phyloP scores from a whole-genome alignment of 2,113 vertebrate genomes.

The Daphoenositta chrysoptera region DNA sequence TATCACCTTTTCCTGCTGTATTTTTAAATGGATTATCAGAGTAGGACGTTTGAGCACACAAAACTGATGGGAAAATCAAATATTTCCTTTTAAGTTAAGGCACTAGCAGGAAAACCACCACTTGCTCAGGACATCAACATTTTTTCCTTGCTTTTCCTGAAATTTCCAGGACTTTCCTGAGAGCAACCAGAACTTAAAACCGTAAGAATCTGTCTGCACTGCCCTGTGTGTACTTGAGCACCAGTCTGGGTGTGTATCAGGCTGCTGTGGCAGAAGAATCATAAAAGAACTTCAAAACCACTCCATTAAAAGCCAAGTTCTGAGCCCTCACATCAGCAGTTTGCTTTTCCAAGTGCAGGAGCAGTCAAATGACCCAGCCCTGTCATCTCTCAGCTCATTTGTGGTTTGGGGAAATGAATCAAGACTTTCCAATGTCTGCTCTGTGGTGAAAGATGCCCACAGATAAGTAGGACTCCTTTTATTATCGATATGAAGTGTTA shows the following conservation, averaged over 20 bases:
- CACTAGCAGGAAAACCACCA: neutral
- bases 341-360: neutral
- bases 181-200: neutral
- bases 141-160: neutral
- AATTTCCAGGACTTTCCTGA: neutral
- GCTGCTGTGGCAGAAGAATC: neutral
- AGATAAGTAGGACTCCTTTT: neutral
- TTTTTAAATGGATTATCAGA: neutral
- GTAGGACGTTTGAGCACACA: neutral
- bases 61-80: neutral
- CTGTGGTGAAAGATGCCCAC: neutral
- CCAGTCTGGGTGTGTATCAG: neutral
- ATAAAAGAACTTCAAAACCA: neutral
- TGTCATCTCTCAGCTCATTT: neutral
- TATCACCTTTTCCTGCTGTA: neutral
- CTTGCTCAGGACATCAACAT: neutral
- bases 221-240: neutral
- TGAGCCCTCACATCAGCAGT: neutral
- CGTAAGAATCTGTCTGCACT: neutral
- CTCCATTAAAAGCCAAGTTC: neutral
- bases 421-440: neutral
- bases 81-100: neutral
- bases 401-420: neutral
- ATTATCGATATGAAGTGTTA: neutral
- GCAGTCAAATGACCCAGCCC: neutral